Percentiles rank a stretch among this genome's conserved stretches.
Conservation (phyloP, 2,797 vertebrate species). For the Threskiornis aethiopicus region DNA sequence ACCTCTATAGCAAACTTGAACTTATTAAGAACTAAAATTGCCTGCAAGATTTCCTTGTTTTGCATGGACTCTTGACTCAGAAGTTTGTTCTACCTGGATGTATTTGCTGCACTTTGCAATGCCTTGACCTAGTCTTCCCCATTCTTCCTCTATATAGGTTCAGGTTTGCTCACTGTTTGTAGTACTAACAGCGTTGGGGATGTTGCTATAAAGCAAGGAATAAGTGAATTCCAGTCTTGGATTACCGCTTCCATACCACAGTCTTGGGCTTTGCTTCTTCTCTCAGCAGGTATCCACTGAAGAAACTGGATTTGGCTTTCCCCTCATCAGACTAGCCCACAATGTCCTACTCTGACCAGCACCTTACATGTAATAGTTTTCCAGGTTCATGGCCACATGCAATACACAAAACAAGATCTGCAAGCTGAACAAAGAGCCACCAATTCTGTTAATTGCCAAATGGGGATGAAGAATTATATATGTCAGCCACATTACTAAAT, state of each 20-base stretch:
- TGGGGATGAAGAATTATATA: neutral
- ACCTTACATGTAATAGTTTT: neutral
- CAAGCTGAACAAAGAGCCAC: neutral
- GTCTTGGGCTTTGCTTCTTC: fast-evolving
- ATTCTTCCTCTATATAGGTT: neutral
- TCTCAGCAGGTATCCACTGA: neutral
- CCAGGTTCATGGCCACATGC: neutral
- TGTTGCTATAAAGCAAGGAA: neutral
- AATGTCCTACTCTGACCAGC: neutral
- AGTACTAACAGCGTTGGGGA: neutral
- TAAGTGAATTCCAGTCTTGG: neutral
- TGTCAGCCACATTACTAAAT: neutral
- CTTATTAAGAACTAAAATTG: neutral
- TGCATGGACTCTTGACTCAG: neutral
- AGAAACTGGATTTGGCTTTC: neutral
- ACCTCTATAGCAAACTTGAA: neutral
- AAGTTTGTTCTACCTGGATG: neutral
- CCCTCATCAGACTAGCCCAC: neutral
- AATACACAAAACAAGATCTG: neutral
- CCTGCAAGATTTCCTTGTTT: neutral
- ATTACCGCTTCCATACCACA: neutral
- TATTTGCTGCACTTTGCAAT: neutral
- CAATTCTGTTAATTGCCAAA: neutral
- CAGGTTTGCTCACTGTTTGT: neutral
- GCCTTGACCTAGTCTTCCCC: neutral